Evolutionary conservation across 2,888 invertebrate genomes (phyloP), one percentile per base, ranked within the genome.

Genomic region (Embidobia sp.): DNA sequence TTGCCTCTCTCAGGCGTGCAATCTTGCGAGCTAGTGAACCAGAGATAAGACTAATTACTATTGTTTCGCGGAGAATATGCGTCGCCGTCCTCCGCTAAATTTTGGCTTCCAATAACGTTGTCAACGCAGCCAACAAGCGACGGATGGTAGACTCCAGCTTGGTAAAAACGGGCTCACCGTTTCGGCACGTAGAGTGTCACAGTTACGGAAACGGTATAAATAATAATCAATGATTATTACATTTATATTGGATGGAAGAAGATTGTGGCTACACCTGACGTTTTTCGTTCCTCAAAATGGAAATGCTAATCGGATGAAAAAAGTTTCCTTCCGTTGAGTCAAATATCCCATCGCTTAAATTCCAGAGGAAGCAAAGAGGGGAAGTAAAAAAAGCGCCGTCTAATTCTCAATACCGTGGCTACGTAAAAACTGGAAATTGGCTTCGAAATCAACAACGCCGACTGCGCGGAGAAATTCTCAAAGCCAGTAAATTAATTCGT

Each of bases 11-110:
- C 13, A 16, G 18, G 59, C 79, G 77, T 64, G 77, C 82, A 84
- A 84, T 85, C 85, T 85, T 82, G 83, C 79, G 70, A 78, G 76
- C 77, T 79, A 75, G 63, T 67, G 67, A 75, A 67, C 67, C 67
- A 67, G 74, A 85, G 85, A 85, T 85, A 85, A 84, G 82, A 81
- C 85, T 84, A 85, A 85, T 85, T 85, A 84, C 84, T 81, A 85
- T 85, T 85, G 83, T 84, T 84, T 81, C 81, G 79, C 57, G 26
- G 80, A 83, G 84, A 84, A 82, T 84, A 72, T 79, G 79, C 76
- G 73, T 66, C 82, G 59, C 81, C 80, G 75, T 78, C 75, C 78
- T 64, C 35, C 16, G 51, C 57, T 75, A 77, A 79, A 82, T 79
- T 78, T 80, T 80, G 78, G 70, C 80, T 81, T 82, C 78, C 80